Base-by-base conservation (phyloP, 2,113 vertebrate species). In the Grammomys surdaster region DNA sequence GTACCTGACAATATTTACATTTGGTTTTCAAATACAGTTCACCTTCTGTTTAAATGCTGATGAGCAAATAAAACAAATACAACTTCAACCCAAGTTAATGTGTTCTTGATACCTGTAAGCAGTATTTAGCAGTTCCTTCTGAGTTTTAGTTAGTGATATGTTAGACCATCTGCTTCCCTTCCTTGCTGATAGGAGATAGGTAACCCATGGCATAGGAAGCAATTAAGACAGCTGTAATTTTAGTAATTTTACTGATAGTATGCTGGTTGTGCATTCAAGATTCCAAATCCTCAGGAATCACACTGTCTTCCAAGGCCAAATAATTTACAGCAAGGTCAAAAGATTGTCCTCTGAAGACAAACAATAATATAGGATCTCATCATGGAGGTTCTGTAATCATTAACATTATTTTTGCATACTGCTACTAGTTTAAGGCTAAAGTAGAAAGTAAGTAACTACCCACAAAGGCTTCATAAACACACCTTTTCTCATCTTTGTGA, bases 141-240 rank as follows among this genome's bases (percentile, higher is more conserved):
- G 31, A 40, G 17, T 84, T 95, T 93, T 51, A 54, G 80, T 67
- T 95, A 85, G 69, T 72, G 31, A 93, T 85, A 51, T 60, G 70
- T 81, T 90, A 12, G 16, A 43, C 96, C 96, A 95, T 97, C 96
- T 98, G 96, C 95, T 97, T 73, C 20, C 9, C 82, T 89, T 94
- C 77, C 40, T 95, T 77, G 22, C 54, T 78, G 72, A 84, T 31
- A 90, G 33, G 77, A 95, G 63, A 78, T 93, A 67, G 84, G 95
- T 86, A 92, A 94, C 73, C 81, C 40, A 72, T 95, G 96, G 95
- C 96, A 80, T 92, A 67, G 89, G 89, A 95, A 26, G 58, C 91
- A 72, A 76, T n/a, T 82, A 65, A 56, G 90, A 78, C 96, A 98
- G 97, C 96, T 98, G 48, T 51, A 51, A 51, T 51, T 51, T 51